Percentiles rank a stretch among this genome's conserved stretches.
phyloP scores from a whole-genome alignment of 2,113 vertebrate species.

The Hyperoodon ampullatus region DNA sequence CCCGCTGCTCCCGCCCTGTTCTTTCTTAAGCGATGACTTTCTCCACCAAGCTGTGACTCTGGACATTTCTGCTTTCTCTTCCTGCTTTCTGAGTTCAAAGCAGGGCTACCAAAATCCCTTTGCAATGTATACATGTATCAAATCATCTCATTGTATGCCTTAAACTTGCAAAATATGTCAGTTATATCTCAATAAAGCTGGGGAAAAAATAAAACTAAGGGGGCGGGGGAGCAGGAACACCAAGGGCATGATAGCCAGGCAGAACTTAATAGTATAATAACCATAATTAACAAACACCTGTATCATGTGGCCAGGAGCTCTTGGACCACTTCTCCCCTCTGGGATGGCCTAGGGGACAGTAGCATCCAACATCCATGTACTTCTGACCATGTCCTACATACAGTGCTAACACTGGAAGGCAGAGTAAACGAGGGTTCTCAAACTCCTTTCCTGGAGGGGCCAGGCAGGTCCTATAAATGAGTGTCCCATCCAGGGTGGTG shows the following conservation, averaged over 20 bases:
- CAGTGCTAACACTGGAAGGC: background rate
- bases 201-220: background rate
- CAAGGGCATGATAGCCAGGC: background rate
- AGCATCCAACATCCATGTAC: background rate
- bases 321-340: background rate
- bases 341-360: background rate
- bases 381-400: background rate
- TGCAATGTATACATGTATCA: background rate
- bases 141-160: background rate
- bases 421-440: background rate
- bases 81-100: background rate
- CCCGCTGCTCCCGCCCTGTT: fast-evolving
- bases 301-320: background rate
- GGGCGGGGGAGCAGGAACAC: background rate
- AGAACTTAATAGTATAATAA: background rate
- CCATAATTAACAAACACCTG: background rate
- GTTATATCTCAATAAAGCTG: background rate
- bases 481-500: fast-evolving
- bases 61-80: background rate
- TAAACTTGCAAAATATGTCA: background rate
- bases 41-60: background rate
- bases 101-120: background rate
- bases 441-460: background rate
- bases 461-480: background rate
- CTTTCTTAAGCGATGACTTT: background rate